Evolutionary conservation across 2,113 vertebrate genomes (phyloP).

Genomic region (Malurus cyaneus): DNA sequence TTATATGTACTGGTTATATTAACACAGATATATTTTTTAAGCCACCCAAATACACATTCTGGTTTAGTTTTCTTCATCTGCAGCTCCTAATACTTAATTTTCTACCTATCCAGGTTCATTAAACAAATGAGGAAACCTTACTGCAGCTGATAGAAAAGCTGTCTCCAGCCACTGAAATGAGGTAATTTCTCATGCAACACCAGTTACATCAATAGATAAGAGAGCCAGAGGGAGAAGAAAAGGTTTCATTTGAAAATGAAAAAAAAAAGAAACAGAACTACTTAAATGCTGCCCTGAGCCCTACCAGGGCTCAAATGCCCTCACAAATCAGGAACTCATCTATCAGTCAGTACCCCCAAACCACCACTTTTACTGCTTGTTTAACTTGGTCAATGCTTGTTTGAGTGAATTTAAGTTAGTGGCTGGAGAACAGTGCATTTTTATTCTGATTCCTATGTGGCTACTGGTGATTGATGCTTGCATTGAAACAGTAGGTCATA

Average conservation of each 20-base stretch:
- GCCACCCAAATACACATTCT: not conserved
- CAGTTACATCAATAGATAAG: conserved; percentile 14
- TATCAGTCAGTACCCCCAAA: not conserved
- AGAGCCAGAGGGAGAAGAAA: conserved; percentile 27
- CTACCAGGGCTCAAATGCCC: not conserved
- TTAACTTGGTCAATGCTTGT: conserved; percentile 8
- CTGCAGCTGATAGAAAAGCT: conserved; percentile 26
- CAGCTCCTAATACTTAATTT: conserved; percentile 40
- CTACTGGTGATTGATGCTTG: not conserved
- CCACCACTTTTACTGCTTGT: not conserved
- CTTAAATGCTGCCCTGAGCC: conserved; percentile 3
- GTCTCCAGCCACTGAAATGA: not conserved
- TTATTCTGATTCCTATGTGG: not conserved
- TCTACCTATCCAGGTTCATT: conserved; percentile 32
- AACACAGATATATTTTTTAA: not conserved
- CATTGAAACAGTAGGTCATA: not conserved
- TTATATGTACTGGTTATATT: not conserved
- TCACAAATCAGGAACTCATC: not conserved
- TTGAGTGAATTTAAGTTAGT: not conserved
- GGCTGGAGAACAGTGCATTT: not conserved
- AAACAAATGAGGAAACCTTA: conserved; percentile 48
- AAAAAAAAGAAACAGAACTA: not conserved
- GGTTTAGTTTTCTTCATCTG: not conserved
- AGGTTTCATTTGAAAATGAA: conserved; percentile 18
- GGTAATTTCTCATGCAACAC: conserved; percentile 45